Base-by-base conservation (phyloP, 2,797 vertebrate genomes). In the Rousettus madagascariensis region DNA sequence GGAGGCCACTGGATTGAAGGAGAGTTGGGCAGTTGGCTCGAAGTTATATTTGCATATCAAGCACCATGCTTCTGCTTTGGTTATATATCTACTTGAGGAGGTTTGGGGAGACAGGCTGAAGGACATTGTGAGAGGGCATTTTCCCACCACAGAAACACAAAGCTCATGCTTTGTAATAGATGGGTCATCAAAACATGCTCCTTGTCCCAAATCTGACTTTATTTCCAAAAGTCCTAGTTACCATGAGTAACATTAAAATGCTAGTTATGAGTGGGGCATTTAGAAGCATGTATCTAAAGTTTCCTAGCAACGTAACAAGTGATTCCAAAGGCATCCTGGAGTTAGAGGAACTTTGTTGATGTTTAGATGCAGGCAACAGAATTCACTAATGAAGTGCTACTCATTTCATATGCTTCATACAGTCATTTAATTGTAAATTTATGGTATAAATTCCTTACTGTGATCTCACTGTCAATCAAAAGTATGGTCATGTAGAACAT, bases 391-490 rank as follows among this genome's bases (percentile, higher is more conserved):
- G 84, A 94, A 95, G 96, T 69, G 24, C 15, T 75, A 41, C 38
- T 87, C 41, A 74, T 94, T 95, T 95, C 41, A 26, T 28, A 83
- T 80, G 68, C 89, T 74, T 91, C 75, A 65, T n/a, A 77, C 88
- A 79, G 22, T 84, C 61, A 85, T 46, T 91, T 95, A 95, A 87
- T 94, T 90, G 68, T 94, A 51, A 95, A 80, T 96, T 93, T 90
- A 96, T 55, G 75, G 26, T n/a, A 89, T 69, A 83, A 96, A 87
- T 82, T 75, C 65, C 41, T 91, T 82, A 30, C 22, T 94, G 85
- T 75, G 77, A 96, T 78, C 96, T 95, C 93, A 85, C 30, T 96
- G 92, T 84, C 94, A 92, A 51, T 94, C 92, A 94, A 74, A 96
- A 86, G 38, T 55, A 84, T 6, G 16, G 41, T 53, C 87, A 43